Evolutionary conservation across 2,797 vertebrate genomes (phyloP), one percentile per base, ranked within the genome.

Genomic region (Valencia hispanica): DNA sequence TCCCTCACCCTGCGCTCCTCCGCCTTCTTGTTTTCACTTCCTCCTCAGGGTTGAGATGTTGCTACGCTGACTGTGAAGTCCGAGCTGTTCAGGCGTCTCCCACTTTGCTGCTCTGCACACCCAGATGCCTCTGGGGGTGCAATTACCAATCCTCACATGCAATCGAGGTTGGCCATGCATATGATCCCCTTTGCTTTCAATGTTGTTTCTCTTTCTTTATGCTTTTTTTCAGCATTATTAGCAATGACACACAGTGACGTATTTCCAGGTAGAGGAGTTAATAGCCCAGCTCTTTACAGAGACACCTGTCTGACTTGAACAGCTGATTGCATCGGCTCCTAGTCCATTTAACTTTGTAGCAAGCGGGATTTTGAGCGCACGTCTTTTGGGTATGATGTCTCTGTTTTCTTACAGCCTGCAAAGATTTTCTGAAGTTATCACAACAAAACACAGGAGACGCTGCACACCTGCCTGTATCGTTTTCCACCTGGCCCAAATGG

Each of bases 111-210:
- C 91, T 95, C 88, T 86, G 87, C 90, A 92, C 93, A 94, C 93
- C 93, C 91, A 87, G 90, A 92, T 93, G 94, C 93, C 93, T 94
- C 93, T 88, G 80, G 88, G 92, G 93, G 91, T 92, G 93, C 94
- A 95, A 95, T 96, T 95, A 95, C 93, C 91, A 88, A 95, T 95
- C 91, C 93, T 93, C 93, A 93, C 90, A 93, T 93, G 89, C 94
- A 89, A 92, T 93, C 89, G 70, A 74, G 90, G 79, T 86, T 79
- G 89, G 86, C 91, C 93, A 90, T 94, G 94, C 93, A 94, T 95
- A 92, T 91, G 91, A 94, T 95, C 89, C 87, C 88, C 79, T 90
- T 89, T 88, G 88, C 90, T 91, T 91, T 89, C 85, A 74, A 87
- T 79, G 75, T 83, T 91, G 83, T 89, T 88, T 81, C 73, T 79